These are phyloP conservation scores for Ptychoptera albimana DNA, from an alignment of 2,888 invertebrate species.

Conservation along the genomic window DNA sequence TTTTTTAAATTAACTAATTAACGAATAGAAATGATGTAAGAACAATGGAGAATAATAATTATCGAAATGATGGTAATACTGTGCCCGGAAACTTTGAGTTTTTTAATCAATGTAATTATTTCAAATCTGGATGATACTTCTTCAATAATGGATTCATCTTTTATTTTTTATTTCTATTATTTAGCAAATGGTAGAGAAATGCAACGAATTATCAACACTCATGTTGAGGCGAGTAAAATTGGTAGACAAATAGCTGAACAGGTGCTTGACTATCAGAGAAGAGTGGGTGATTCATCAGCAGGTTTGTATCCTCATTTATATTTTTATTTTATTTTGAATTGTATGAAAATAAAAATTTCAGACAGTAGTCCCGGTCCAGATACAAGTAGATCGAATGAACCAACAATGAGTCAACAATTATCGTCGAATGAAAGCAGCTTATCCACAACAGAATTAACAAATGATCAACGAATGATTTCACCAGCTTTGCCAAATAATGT, in stretches of 20 bases:
- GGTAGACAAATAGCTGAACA: conserved; percentile 72
- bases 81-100: conserved; percentile 34
- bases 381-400: conserved; percentile 5
- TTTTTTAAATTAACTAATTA: conserved; percentile 31
- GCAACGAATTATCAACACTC: conserved; percentile 53
- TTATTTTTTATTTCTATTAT: neutral
- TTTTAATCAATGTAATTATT: conserved; percentile 35
- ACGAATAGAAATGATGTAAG: conserved; percentile 33
- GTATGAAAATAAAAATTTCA: conserved; percentile 1
- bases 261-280: conserved; percentile 43
- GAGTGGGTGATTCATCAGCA: conserved; percentile 34
- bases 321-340: conserved; percentile 1
- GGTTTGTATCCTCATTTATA: conserved; percentile 10
- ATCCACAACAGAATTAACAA: neutral
- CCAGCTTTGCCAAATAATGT: neutral
- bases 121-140: too few species aligned
- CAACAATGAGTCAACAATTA: conserved; percentile 5
- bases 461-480: conserved; percentile 6
- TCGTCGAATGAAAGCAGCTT: conserved; percentile 10
- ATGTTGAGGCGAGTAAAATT: conserved; percentile 70
- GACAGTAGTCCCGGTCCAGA: conserved; percentile 12
- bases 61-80: conserved; percentile 25
- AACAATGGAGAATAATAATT: conserved; percentile 30
- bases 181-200: conserved; percentile 44
- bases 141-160: neutral